phyloP scores from a whole-genome alignment of 2,113 vertebrate species.

The Silurus asotus region DNA sequence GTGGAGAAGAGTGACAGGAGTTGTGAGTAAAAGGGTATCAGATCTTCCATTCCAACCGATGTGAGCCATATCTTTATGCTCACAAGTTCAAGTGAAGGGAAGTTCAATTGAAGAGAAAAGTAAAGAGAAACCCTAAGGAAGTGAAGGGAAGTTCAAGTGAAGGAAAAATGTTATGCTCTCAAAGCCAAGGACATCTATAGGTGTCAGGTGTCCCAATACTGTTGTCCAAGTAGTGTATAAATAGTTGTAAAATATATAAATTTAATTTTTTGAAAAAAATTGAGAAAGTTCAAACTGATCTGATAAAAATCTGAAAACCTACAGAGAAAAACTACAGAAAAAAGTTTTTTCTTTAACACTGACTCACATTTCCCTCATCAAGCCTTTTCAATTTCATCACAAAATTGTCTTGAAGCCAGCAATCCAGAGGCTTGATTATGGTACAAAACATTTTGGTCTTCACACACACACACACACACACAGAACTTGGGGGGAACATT shows the following conservation, averaged over 20 bases:
- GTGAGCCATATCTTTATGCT: too few relatives aligned
- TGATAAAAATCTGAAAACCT: not conserved
- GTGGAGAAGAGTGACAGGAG: too few relatives aligned
- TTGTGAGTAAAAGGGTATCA: too few relatives aligned
- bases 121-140: too few relatives aligned
- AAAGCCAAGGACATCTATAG: too few relatives aligned
- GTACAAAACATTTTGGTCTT: not conserved
- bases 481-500: slow-evolving; percentile 11
- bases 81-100: too few relatives aligned
- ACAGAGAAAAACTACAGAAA: not conserved
- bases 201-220: too few relatives aligned
- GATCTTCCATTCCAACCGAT: too few relatives aligned
- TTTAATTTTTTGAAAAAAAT: not conserved
- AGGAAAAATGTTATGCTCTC: too few relatives aligned
- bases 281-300: not conserved
- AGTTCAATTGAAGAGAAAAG: too few relatives aligned
- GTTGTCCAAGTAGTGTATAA: not conserved
- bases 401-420: not conserved
- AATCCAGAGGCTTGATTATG: not conserved
- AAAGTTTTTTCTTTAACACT: not conserved
- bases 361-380: not conserved
- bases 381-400: not conserved
- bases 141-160: too few relatives aligned
- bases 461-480: not conserved
- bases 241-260: not conserved